Percentiles rank a stretch among this genome's conserved stretches.
Conservation (phyloP, 2,797 vertebrate species). For the Petrocephalus sullivani region DNA sequence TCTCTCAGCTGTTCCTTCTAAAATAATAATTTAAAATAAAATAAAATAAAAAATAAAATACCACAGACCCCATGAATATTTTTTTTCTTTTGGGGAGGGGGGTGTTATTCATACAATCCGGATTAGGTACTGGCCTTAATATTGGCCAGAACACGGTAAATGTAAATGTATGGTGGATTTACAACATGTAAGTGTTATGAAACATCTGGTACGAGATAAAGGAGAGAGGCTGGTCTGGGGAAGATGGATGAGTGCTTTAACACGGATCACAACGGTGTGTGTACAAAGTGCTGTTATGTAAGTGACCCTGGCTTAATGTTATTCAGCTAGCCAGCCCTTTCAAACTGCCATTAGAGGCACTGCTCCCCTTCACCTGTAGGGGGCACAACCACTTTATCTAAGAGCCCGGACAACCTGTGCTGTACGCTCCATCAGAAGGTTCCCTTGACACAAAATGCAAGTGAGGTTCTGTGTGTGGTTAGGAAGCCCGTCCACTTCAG, state of each 20-base stretch:
- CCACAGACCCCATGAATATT: no score
- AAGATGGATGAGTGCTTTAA: not conserved
- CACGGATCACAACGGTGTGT: not conserved
- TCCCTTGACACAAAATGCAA: not conserved
- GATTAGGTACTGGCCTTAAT: no score
- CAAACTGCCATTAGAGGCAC: not conserved
- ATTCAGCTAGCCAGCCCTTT: conserved; percentile 2
- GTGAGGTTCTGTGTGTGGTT: not conserved
- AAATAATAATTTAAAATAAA: no score
- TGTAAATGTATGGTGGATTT: not conserved
- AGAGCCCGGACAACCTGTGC: not conserved
- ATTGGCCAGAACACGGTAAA: not conserved
- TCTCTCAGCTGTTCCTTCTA: not conserved
- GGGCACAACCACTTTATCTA: not conserved
- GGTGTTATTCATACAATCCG: no score
- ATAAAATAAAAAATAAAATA: not conserved
- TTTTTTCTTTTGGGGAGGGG: not conserved
- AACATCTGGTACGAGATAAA: not conserved
- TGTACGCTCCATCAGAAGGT: not conserved
- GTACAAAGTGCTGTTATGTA: not conserved
- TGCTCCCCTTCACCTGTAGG: not conserved
- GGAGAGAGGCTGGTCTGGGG: not conserved
- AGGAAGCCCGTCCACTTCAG: not conserved
- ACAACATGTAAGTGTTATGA: not conserved
- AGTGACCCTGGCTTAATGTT: not conserved